These are phyloP conservation scores for Thrips palmi DNA, from an alignment of 1,140 invertebrate species.

Conservation along the genomic window DNA sequence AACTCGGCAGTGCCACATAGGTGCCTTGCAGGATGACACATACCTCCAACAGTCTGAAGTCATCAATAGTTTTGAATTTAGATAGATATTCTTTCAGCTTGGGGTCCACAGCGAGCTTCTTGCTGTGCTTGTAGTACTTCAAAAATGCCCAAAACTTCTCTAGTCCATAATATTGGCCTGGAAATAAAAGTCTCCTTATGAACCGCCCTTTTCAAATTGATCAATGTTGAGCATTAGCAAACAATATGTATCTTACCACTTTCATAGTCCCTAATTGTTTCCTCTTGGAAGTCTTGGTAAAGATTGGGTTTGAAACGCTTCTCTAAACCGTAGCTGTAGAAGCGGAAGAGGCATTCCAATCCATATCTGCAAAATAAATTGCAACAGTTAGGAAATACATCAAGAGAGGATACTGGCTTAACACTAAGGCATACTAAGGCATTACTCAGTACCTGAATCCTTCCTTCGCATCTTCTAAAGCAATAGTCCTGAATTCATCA, in stretches of 20 bases:
- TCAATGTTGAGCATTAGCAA: too few relatives aligned
- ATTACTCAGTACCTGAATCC: constrained; percentile 88
- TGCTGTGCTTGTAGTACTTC: constrained; percentile 76
- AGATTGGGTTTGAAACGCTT: constrained; percentile 81
- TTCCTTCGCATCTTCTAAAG: constrained; percentile 76
- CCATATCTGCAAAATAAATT: constrained; percentile 48
- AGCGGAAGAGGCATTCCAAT: constrained; percentile 81
- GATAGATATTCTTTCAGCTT: constrained; percentile 61
- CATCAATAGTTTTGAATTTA: constrained; percentile 87
- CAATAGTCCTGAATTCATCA: constrained; percentile 78
- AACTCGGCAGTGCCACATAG: neutral
- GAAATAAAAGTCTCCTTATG: too few relatives aligned
- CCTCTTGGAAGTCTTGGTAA: constrained; percentile 89
- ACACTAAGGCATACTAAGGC: too few relatives aligned
- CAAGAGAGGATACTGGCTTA: neutral
- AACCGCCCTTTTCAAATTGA: too few relatives aligned
- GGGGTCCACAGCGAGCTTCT: constrained; percentile 58
- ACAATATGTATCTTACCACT: constrained; percentile 47
- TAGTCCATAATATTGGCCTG: constrained; percentile 90
- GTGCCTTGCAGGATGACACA: too few relatives aligned
- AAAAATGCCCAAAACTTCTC: constrained; percentile 99
- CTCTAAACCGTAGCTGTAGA: constrained; percentile 95
- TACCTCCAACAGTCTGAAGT: constrained; percentile 69
- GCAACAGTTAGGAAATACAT: constrained; percentile 1
- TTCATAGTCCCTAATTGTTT: constrained; percentile 84